A percentile compares a stretch with the other conserved stretches of the same genome.
phyloP scores from a whole-genome alignment of 2,888 invertebrate genomes.

The Lithophane ornitopus region DNA sequence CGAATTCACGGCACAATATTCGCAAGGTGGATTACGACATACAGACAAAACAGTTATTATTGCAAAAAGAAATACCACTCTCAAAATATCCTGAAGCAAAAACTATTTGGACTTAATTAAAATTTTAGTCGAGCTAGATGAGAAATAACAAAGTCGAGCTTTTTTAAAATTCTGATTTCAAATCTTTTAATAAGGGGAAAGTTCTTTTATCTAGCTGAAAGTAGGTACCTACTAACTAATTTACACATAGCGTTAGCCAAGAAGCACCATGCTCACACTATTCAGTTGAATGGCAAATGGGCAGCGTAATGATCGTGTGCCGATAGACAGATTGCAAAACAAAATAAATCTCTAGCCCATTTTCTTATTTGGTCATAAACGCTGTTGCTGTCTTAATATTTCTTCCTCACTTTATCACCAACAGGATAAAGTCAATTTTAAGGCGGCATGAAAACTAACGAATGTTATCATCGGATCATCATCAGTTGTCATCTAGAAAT shows the following conservation, averaged over 20 bases:
- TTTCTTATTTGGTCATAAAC: background rate
- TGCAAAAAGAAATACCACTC: background rate
- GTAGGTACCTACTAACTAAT: conserved; percentile 18
- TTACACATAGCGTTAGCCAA: conserved; percentile 21
- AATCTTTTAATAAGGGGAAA: background rate
- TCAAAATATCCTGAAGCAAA: conserved; percentile 7
- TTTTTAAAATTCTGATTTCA: conserved; percentile 2
- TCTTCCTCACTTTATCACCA: background rate
- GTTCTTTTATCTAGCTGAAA: conserved; percentile 4
- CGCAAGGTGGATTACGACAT: background rate
- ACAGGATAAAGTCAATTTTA: background rate
- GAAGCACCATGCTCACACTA: conserved; percentile 18
- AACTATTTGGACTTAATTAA: conserved; percentile 15
- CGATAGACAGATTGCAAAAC: background rate
- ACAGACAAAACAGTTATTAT: background rate
- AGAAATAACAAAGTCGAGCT: background rate
- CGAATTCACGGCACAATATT: conserved; percentile 13
- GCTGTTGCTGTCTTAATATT: background rate
- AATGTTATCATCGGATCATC: background rate
- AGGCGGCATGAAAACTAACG: background rate
- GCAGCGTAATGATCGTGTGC: conserved; percentile 5
- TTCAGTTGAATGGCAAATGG: conserved; percentile 17
- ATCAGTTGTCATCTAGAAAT: background rate
- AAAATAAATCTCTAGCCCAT: background rate
- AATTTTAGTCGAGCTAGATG: background rate